Evolutionary conservation across 2,797 vertebrate species (phyloP).

Genomic region (Crocidura indochinensis): DNA sequence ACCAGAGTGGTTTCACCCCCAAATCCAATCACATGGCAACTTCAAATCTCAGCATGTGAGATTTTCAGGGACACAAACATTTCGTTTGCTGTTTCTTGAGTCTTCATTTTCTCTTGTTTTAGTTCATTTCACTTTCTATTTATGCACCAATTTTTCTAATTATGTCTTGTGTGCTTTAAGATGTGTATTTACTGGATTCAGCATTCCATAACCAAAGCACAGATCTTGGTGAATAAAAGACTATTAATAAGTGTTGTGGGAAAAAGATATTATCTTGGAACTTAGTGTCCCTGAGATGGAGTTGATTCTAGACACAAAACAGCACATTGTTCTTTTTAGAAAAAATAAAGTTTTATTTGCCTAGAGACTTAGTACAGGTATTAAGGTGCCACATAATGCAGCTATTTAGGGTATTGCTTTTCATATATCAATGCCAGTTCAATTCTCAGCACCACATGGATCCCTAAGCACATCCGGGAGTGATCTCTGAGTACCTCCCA

Average conservation of each 20-base stretch:
- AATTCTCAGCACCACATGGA: too few relatives aligned
- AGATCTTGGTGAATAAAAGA: background rate
- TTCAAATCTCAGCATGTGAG: background rate
- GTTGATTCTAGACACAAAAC: background rate
- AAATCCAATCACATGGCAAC: background rate
- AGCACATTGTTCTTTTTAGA: background rate
- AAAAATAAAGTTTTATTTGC: background rate
- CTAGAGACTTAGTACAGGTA: too few relatives aligned
- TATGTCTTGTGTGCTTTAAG: background rate
- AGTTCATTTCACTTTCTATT: background rate
- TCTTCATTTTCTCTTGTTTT: background rate
- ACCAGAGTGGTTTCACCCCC: background rate
- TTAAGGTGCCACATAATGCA: too few relatives aligned
- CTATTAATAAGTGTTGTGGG: background rate
- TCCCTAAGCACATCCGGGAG: too few relatives aligned
- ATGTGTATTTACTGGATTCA: background rate
- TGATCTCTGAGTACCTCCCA: background rate
- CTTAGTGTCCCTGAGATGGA: background rate
- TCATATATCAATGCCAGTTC: too few relatives aligned
- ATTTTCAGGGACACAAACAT: background rate
- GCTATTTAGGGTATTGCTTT: too few relatives aligned
- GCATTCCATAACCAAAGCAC: background rate
- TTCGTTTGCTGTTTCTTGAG: background rate
- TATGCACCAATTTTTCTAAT: background rate
- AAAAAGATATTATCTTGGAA: background rate